These are phyloP conservation scores for Caenorhabditis doughertyi DNA, from an alignment of 2,888 invertebrate species.

Conservation along the genomic window DNA sequence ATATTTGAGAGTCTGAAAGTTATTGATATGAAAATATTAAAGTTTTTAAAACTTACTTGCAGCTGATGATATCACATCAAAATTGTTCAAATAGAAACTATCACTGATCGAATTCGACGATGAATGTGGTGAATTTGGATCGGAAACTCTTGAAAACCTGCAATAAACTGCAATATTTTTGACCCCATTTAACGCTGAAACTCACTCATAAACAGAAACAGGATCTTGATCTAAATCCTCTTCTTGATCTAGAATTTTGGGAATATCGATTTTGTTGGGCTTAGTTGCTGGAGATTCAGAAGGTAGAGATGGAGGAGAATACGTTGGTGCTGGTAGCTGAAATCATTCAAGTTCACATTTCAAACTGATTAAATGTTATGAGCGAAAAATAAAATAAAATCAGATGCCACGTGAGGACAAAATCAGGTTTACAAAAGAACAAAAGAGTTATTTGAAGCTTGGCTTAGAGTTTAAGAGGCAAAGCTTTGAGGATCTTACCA, in stretches of 20 bases:
- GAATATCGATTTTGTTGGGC: conserved; percentile 41
- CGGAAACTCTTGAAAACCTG: conserved; percentile 68
- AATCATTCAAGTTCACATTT: background rate
- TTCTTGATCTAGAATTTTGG: conserved; percentile 27
- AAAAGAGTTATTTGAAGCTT: conserved; percentile 25
- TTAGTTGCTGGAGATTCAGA: conserved; percentile 67
- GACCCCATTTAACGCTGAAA: too few relatives aligned
- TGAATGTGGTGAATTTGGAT: conserved; percentile 54
- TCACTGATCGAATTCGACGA: conserved; percentile 77
- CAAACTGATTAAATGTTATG: background rate
- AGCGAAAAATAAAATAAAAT: conserved; percentile 36
- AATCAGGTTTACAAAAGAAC: conserved; percentile 29
- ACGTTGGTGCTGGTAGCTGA: conserved; percentile 71
- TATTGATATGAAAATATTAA: background rate
- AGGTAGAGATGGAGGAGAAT: conserved; percentile 72
- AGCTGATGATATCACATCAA: conserved; percentile 70
- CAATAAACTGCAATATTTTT: too few relatives aligned
- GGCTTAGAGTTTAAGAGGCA: conserved; percentile 8
- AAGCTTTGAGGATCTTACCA: conserved; percentile 52
- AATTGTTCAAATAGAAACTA: conserved; percentile 75
- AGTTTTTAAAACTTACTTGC: conserved; percentile 36
- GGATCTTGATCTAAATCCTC: conserved; percentile 22
- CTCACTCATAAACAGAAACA: conserved; percentile 51
- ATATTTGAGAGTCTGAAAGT: conserved; percentile 60
- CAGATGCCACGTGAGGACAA: conserved; percentile 40